These are phyloP conservation scores for Notodromas monacha DNA, from an alignment of 2,888 invertebrate species.

Conservation along the genomic window DNA sequence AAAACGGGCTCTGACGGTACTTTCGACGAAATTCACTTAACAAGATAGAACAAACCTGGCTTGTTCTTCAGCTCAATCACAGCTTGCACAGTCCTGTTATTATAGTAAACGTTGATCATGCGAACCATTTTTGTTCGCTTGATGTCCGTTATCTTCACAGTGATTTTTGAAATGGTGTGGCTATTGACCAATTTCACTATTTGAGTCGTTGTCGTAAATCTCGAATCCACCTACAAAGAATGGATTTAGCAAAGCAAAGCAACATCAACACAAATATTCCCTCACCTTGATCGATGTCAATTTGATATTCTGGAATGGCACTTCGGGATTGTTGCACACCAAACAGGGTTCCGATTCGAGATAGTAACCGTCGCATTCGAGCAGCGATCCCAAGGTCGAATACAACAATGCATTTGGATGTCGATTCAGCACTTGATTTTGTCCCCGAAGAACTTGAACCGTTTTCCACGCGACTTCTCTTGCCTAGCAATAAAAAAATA, in stretches of 20 bases:
- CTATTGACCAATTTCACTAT: constrained; percentile 81
- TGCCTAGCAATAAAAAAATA: constrained; percentile 18
- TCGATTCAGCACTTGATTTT: constrained; percentile 52
- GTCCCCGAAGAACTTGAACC: constrained; percentile 46
- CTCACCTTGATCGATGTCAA: constrained; percentile 54
- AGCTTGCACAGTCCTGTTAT: constrained; percentile 74
- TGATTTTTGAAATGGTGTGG: constrained; percentile 75
- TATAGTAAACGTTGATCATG: constrained; percentile 80
- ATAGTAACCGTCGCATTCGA: constrained; percentile 81
- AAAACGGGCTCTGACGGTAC: neutral
- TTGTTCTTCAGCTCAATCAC: constrained; percentile 90
- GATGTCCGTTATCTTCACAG: constrained; percentile 65
- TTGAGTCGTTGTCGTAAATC: constrained; percentile 89
- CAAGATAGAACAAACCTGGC: constrained; percentile 23
- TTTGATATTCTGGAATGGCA: constrained; percentile 61
- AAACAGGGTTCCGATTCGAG: constrained; percentile 86
- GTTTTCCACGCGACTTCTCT: constrained; percentile 50
- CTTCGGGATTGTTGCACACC: constrained; percentile 89
- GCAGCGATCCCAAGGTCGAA: constrained; percentile 61
- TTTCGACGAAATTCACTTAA: neutral
- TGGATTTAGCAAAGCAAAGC: no score
- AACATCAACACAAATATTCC: neutral
- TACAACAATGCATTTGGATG: constrained; percentile 84
- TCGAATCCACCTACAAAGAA: constrained; percentile 40
- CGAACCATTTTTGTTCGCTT: constrained; percentile 91